phyloP scores from a whole-genome alignment of 53 echinoderm and acorn worm genomes.

The Patiria pectinifera region DNA sequence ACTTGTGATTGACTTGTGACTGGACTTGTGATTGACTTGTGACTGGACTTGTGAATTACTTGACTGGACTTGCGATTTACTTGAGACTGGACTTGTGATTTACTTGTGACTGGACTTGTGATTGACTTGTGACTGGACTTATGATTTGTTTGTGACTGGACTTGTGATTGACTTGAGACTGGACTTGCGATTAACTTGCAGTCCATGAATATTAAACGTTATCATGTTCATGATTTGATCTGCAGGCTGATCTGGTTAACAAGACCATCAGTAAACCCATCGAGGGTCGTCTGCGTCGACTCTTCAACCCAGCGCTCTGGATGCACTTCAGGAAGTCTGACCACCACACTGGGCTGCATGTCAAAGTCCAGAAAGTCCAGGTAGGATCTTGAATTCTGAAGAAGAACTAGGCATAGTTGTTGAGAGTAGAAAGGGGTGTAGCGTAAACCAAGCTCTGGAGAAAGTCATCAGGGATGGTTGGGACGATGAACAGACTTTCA shows the following conservation, averaged over 20 bases:
- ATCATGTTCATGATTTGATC: background rate
- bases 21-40: too few species aligned
- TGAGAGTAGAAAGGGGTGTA: background rate
- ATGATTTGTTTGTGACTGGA: too few species aligned
- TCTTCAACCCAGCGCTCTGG: conserved; percentile 89
- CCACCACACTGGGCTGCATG: conserved; percentile 88
- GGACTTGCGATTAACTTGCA: background rate
- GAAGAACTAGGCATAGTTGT: background rate
- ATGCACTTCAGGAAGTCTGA: conserved; percentile 90
- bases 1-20: too few species aligned
- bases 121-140: too few species aligned
- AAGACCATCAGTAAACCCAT: conserved; percentile 89
- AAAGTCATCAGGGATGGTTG: background rate
- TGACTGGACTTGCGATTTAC: too few species aligned
- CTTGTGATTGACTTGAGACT: too few species aligned
- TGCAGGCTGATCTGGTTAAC: conserved; percentile 82
- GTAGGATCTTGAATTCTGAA: conserved; percentile 41
- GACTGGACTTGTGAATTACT: too few species aligned
- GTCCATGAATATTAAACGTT: background rate
- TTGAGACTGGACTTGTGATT: too few species aligned
- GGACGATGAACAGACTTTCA: too few species aligned
- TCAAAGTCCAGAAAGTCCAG: conserved; percentile 94
- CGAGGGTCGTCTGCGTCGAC: conserved; percentile 81
- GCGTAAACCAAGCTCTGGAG: background rate
- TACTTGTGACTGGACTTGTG: too few species aligned